Evolutionary conservation across 2,113 vertebrate species (phyloP).

Genomic region (Nansenia antarctica): DNA sequence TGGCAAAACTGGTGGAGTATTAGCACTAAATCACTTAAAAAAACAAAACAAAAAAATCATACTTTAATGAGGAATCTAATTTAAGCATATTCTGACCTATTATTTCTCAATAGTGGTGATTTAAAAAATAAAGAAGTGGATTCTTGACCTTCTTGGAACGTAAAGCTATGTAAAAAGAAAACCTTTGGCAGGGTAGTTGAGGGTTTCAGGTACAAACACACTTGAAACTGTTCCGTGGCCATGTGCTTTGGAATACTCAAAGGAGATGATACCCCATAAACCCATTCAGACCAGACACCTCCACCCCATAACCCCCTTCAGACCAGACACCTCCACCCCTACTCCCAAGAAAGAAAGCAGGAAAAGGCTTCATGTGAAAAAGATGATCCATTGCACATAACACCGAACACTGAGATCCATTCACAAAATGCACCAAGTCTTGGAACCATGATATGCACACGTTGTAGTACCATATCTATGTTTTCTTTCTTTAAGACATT

Average conservation of each 20-base stretch:
- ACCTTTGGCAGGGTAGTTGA: slow-evolving; percentile 55
- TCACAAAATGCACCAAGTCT: slow-evolving; percentile 34
- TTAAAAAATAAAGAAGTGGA: slow-evolving; percentile 11
- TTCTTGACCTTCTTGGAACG: slow-evolving; percentile 28
- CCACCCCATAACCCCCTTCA: slow-evolving; percentile 15
- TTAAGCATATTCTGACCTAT: not conserved
- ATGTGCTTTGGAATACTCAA: slow-evolving; percentile 28
- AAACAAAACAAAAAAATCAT: not conserved
- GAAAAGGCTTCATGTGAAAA: slow-evolving; percentile 6
- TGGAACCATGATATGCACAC: slow-evolving; percentile 44
- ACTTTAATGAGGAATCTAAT: not conserved
- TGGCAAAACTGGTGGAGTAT: slow-evolving; percentile 31
- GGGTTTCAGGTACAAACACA: slow-evolving; percentile 24
- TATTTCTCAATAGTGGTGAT: slow-evolving; percentile 31
- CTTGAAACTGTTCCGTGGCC: slow-evolving; percentile 20
- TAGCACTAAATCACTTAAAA: not conserved
- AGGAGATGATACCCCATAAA: slow-evolving; percentile 13
- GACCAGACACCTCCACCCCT: not conserved
- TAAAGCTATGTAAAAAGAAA: slow-evolving; percentile 47
- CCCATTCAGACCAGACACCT: slow-evolving; percentile 12
- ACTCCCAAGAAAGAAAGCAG: not conserved
- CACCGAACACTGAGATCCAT: slow-evolving; percentile 32
- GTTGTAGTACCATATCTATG: slow-evolving; percentile 29
- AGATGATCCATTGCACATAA: slow-evolving; percentile 45
- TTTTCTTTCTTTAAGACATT: not conserved